Percentiles rank a stretch among this genome's conserved stretches.
Evolutionary conservation across 2,888 invertebrate species (phyloP).

Genomic region (Latrodectus elegans): DNA sequence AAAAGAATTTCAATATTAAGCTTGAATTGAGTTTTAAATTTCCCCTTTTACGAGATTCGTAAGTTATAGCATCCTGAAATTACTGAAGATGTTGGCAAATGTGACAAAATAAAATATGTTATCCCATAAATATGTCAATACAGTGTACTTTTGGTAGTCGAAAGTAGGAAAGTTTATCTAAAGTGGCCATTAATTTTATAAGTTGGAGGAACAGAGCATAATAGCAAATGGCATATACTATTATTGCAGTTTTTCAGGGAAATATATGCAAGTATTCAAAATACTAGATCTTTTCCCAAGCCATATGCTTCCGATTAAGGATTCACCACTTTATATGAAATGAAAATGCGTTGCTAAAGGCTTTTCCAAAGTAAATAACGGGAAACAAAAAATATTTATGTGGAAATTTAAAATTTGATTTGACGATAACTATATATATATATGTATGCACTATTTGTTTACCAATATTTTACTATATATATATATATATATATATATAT

Average conservation of each 20-base stretch:
- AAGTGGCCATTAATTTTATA: conserved; percentile 30
- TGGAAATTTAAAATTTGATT: too few species aligned
- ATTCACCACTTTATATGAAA: too few species aligned
- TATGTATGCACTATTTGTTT: too few species aligned
- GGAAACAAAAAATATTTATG: too few species aligned
- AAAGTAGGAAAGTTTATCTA: conserved; percentile 23
- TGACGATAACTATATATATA: too few species aligned
- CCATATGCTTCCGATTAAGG: too few species aligned
- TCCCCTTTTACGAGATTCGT: neutral
- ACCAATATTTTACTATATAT: too few species aligned
- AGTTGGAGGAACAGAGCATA: conserved; percentile 2
- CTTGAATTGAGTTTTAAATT: conserved; percentile 16
- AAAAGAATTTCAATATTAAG: neutral
- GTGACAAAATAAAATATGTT: conserved; percentile 17
- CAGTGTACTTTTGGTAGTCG: conserved; percentile 10
- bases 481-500: too few species aligned
- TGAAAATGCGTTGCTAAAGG: too few species aligned
- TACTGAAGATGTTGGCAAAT: conserved; percentile 24
- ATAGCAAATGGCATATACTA: too few species aligned
- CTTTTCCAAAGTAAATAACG: too few species aligned
- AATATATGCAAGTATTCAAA: neutral
- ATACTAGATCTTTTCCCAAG: neutral
- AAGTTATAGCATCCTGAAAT: conserved; percentile 26
- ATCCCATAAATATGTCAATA: conserved; percentile 48
- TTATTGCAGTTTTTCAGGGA: too few species aligned